Evolutionary conservation across 1,140 invertebrate species (phyloP).

Genomic region (Drosophila pandora): DNA sequence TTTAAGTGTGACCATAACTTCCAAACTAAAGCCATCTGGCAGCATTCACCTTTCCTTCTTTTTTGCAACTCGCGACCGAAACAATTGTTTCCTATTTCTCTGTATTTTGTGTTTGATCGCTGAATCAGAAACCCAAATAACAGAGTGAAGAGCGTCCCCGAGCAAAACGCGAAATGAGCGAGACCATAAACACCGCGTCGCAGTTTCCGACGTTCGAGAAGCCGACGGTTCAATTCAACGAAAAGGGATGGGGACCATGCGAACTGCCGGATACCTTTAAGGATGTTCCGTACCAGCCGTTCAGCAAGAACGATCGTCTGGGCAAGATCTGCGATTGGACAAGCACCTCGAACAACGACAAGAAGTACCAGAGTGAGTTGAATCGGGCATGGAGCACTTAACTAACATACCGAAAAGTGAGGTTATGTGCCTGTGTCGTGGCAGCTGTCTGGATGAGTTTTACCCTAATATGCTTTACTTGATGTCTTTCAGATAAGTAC

Average conservation of each 20-base stretch:
- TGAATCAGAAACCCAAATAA: slow-evolving; percentile 18
- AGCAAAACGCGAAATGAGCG: slow-evolving; percentile 65
- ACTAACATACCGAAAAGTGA: slow-evolving; percentile 49
- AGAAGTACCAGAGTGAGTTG: slow-evolving; percentile 95
- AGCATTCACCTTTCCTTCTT: neutral
- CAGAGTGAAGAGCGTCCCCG: slow-evolving; percentile 18
- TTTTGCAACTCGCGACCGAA: slow-evolving; percentile 4
- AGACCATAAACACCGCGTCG: slow-evolving; percentile 74
- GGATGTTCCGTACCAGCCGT: slow-evolving; percentile 99
- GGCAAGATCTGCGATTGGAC: slow-evolving; percentile 99
- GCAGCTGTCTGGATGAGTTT: slow-evolving; percentile 40
- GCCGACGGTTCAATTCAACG: slow-evolving; percentile 81
- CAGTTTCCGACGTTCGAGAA: slow-evolving; percentile 77
- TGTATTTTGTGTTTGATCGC: slow-evolving; percentile 9
- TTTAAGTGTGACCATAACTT: neutral
- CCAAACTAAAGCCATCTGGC: neutral
- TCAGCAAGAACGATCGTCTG: slow-evolving; percentile 97
- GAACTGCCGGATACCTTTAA: slow-evolving; percentile 97
- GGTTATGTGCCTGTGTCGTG: slow-evolving; percentile 77
- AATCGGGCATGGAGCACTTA: slow-evolving; percentile 1
- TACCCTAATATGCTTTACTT: neutral
- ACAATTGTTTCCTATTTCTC: slow-evolving; percentile 13
- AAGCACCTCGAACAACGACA: slow-evolving; percentile 96
- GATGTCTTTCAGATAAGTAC: slow-evolving; percentile 91
- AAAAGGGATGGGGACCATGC: slow-evolving; percentile 96